These are phyloP conservation scores for Xiphydria camelus DNA, from an alignment of 2,888 invertebrate genomes.

Conservation along the genomic window DNA sequence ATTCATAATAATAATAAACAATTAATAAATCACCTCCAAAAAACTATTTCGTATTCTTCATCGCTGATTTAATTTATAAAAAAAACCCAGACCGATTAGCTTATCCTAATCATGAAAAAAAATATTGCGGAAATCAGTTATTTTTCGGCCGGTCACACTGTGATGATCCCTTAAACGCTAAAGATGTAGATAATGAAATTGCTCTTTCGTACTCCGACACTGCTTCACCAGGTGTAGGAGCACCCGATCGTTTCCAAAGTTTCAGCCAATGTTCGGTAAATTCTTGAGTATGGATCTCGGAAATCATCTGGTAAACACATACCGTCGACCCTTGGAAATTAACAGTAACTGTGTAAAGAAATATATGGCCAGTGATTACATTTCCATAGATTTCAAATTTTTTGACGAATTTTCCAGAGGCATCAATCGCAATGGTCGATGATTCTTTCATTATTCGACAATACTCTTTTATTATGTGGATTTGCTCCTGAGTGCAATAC, in stretches of 20 bases:
- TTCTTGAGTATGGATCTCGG: constrained; percentile 4
- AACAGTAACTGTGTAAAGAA: constrained; percentile 5
- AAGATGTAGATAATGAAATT: constrained; percentile 9
- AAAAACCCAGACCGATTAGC: too few species aligned
- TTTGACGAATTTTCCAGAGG: constrained; percentile 1
- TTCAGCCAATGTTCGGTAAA: constrained; percentile 11
- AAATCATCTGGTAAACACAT: constrained; percentile 2
- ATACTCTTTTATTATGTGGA: constrained; percentile 5
- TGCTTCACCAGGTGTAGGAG: constrained; percentile 9
- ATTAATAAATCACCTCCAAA: too few species aligned
- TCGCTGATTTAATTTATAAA: too few species aligned
- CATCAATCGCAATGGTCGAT: constrained; percentile 6
- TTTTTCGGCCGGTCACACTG: too few species aligned
- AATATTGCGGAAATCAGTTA: too few species aligned
- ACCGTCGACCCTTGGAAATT: constrained; percentile 5
- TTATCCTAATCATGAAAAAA: too few species aligned
- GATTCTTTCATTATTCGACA: neutral
- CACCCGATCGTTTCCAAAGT: constrained; percentile 7
- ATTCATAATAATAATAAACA: too few species aligned
- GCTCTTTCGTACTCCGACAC: constrained; percentile 13
- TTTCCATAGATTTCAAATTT: constrained; percentile 5
- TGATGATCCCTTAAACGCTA: too few species aligned
- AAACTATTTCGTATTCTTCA: too few species aligned
- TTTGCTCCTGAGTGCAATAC: too few species aligned
- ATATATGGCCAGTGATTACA: constrained; percentile 6